Base-by-base conservation (phyloP, 2,113 vertebrate species). In the Phrynosoma blainvillii region DNA sequence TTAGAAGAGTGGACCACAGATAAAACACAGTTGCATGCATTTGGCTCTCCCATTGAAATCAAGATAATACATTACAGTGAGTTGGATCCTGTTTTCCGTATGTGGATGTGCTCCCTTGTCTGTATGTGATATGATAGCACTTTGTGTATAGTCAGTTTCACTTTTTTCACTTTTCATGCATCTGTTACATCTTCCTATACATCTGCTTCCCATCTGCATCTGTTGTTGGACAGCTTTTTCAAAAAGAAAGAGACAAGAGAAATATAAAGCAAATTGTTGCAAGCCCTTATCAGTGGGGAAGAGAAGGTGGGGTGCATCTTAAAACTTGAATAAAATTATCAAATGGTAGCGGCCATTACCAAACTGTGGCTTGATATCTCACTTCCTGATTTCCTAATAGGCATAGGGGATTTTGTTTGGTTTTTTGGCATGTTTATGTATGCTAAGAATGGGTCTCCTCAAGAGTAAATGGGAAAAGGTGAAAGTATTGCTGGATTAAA, bases 131-230 rank as follows among this genome's bases (percentile, higher is more conserved):
- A 76, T 84, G 36, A 90, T 84, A 92, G 93, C 94, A 92, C 95
- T 93, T 94, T 95, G 91, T 92, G 90, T 94, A 89, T 13, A 92
- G 90, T 92, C 79, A 0, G 83, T 93, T 92, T 82, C 93, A 71
- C 89, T 80, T 90, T 85, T 84, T 92, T 93, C 86, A 90, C 90
- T 88, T 90, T 89, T 88, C 84, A 5, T 12, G 86, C 89, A 83
- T 62, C 59, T 62, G 59, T 62, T 59, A 59, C 56, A 59, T 1
- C 23, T 20, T 47, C 47, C 47, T 47, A 47, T 47, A 47, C 47
- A 7, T 47, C 47, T 47, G 47, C 47, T 47, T 47, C 4, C 47
- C 47, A 1, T 52, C 79, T 2, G 0, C 77, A 89, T 86, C 90
- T 89, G 90, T 87, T 54, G 27, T 47, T 56, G 12, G 86, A 66